phyloP scores from a whole-genome alignment of 1,140 invertebrate species.

The Eurosta solidaginis region DNA sequence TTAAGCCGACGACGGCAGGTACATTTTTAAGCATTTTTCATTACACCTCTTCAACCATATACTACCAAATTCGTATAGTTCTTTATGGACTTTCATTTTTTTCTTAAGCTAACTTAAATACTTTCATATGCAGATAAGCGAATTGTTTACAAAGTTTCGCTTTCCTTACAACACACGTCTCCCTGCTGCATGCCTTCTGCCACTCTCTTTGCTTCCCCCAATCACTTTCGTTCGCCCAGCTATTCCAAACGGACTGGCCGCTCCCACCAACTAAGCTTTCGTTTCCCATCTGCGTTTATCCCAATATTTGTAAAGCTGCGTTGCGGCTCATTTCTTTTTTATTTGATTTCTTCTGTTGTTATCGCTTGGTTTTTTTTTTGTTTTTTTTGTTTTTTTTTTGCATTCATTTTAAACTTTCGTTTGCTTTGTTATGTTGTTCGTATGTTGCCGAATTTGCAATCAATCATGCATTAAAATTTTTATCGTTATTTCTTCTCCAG shows the following conservation, averaged over 20 bases:
- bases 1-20: no score
- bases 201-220: neutral
- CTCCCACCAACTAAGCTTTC: neutral
- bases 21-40: no score
- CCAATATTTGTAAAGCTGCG: neutral
- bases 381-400: neutral
- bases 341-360: neutral
- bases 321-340: neutral
- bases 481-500: neutral
- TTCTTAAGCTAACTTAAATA: neutral
- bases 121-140: neutral
- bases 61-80: neutral
- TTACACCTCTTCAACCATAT: no score
- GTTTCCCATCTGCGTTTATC: neutral
- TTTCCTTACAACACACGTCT: neutral
- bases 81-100: neutral
- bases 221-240: neutral
- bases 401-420: neutral
- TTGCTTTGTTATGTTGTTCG: neutral
- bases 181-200: neutral
- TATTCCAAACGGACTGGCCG: neutral
- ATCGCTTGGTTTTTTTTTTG: neutral
- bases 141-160: neutral
- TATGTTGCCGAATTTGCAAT: conserved; percentile 9
- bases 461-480: neutral